A percentile compares a stretch with the other conserved stretches of the same genome.
These are phyloP conservation scores for Trissoscelio sp. DNA, from an alignment of 2,888 invertebrate genomes.

Conservation along the genomic window DNA sequence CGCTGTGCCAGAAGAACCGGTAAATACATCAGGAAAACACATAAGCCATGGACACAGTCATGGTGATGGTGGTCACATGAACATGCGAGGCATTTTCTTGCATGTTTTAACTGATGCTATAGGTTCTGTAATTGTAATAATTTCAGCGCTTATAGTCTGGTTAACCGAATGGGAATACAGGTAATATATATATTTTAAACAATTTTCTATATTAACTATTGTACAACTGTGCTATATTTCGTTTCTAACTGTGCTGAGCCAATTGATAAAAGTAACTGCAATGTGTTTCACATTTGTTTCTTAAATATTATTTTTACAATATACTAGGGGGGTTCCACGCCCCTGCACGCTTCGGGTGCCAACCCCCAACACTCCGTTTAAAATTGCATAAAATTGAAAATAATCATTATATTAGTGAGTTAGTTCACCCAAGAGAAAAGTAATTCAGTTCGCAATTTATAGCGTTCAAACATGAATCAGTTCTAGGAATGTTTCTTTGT, in stretches of 20 bases:
- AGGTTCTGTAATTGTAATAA: slow-evolving; percentile 96
- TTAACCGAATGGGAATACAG: slow-evolving; percentile 89
- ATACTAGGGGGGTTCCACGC: no score
- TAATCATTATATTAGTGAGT: no score
- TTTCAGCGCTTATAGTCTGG: slow-evolving; percentile 92
- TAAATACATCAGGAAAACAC: no score
- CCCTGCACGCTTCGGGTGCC: no score
- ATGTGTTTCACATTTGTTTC: neutral
- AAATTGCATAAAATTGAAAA: neutral
- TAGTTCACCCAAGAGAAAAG: no score
- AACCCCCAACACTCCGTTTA: no score
- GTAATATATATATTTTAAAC: slow-evolving; percentile 90
- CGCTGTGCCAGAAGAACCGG: no score
- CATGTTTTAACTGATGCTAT: slow-evolving; percentile 99
- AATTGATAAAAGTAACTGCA: neutral
- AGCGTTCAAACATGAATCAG: no score
- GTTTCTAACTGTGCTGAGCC: neutral
- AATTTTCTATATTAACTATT: neutral
- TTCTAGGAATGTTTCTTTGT: no score
- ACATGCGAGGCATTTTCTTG: slow-evolving; percentile 99
- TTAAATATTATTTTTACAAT: neutral
- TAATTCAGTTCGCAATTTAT: no score
- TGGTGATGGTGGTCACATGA: slow-evolving; percentile 92
- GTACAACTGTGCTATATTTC: neutral
- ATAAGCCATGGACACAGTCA: no score